Conservation (phyloP, 64 coral and sea anemone species). For the Dendrophyllia cribrosa region DNA sequence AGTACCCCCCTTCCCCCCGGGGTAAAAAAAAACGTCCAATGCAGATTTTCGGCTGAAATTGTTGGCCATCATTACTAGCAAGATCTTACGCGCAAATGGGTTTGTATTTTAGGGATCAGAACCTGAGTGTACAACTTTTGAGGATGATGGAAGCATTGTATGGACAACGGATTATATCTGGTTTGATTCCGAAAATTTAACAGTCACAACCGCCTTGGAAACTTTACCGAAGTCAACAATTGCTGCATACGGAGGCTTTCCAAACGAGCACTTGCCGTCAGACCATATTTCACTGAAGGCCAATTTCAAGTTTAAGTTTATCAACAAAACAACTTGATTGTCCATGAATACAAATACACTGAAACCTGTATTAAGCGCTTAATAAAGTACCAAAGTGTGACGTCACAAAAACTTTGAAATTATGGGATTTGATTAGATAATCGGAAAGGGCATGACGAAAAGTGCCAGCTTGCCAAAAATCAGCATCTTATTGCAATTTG, state of each 20-base stretch:
- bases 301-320: not conserved
- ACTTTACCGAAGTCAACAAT: slow-evolving; percentile 42
- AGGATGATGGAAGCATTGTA: not conserved
- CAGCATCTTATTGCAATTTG: too few species aligned
- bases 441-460: too few species aligned
- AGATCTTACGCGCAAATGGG: not conserved
- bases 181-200: not conserved
- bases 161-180: not conserved
- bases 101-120: not conserved
- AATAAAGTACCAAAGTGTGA: not conserved
- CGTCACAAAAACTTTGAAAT: not conserved
- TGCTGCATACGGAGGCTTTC: slow-evolving; percentile 19
- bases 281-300: slow-evolving; percentile 88
- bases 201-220: not conserved
- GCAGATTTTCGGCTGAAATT: too few species aligned
- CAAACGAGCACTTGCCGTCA: slow-evolving; percentile 72
- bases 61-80: not conserved
- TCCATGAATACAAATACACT: not conserved
- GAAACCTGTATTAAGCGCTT: too few species aligned
- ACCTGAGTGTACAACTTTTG: not conserved
- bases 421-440: too few species aligned
- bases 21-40: too few species aligned
- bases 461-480: too few species aligned
- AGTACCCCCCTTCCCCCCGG: too few species aligned
- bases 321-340: not conserved